Percentiles rank a stretch among this genome's conserved stretches.
These are phyloP conservation scores for Trinorchestia longiramus DNA, from an alignment of 1,140 invertebrate genomes.

Conservation along the genomic window DNA sequence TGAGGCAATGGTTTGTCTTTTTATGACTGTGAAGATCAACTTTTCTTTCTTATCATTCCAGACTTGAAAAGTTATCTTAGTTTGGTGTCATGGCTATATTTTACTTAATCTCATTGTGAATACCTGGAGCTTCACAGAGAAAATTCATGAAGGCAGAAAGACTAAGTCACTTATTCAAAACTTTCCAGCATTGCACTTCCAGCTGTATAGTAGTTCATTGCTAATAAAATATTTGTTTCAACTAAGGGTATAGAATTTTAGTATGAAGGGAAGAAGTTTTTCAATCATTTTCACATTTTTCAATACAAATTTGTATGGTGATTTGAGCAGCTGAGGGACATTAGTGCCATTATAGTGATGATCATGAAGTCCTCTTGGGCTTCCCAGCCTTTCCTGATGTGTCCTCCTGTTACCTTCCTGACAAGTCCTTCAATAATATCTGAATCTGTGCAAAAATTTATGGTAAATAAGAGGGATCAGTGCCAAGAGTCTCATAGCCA, in stretches of 20 bases:
- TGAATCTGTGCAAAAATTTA: neutral
- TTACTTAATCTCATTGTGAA: too few relatives aligned
- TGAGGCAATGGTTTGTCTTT: too few relatives aligned
- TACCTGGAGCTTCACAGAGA: too few relatives aligned
- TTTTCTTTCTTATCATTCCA: too few relatives aligned
- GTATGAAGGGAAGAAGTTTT: too few relatives aligned
- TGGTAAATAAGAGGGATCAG: neutral
- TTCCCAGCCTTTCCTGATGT: neutral
- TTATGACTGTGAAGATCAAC: too few relatives aligned
- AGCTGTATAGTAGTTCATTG: neutral
- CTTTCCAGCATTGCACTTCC: too few relatives aligned
- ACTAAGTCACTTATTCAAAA: too few relatives aligned
- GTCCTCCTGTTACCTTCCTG: neutral
- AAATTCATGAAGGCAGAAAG: too few relatives aligned
- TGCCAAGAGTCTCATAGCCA: neutral
- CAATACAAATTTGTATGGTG: neutral
- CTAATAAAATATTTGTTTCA: neutral
- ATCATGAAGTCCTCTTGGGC: neutral
- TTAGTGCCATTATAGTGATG: neutral
- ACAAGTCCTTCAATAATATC: neutral
- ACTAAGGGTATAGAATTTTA: neutral
- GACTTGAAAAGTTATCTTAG: too few relatives aligned
- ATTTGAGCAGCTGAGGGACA: neutral
- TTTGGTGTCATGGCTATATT: too few relatives aligned
- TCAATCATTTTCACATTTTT: too few relatives aligned